Percentiles rank a stretch among this genome's conserved stretches.
Evolutionary conservation across 2,797 vertebrate species (phyloP).

Genomic region (Morus bassanus): DNA sequence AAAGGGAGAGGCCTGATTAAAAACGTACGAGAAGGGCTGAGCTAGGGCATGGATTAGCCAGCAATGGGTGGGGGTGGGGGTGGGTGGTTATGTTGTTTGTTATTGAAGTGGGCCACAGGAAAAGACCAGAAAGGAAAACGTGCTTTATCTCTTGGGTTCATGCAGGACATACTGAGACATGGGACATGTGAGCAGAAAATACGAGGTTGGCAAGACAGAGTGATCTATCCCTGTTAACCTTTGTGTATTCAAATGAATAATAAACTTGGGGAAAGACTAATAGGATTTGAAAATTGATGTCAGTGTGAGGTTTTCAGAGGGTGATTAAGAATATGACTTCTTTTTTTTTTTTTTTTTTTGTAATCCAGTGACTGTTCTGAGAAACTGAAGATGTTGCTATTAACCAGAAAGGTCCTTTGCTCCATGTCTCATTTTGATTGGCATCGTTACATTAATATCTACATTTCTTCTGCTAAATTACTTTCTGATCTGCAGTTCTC

Average conservation of each 20-base stretch:
- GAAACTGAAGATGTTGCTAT: not conserved
- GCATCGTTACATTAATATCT: not conserved
- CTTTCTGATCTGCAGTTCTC: not conserved
- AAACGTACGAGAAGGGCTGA: not conserved
- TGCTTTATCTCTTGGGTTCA: not conserved
- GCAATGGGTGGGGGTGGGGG: too few species aligned
- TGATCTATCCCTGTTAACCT: not conserved
- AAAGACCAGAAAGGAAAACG: not conserved
- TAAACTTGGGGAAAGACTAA: not conserved
- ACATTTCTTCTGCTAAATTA: not conserved
- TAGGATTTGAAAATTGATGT: not conserved
- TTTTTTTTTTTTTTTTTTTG: not conserved
- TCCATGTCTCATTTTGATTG: not conserved
- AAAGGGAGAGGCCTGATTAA: not conserved
- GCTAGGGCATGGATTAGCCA: not conserved
- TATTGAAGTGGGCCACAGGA: not conserved
- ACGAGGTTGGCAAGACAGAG: not conserved
- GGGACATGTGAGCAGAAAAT: not conserved
- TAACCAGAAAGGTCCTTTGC: not conserved
- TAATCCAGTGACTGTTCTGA: not conserved
- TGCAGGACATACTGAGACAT: not conserved
- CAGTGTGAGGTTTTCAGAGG: not conserved
- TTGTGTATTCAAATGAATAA: not conserved
- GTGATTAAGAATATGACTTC: not conserved
- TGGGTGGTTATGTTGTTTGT: not conserved